Evolutionary conservation across 2,888 invertebrate species (phyloP), one percentile per base, ranked within the genome.

Genomic region (Mythimna pallens): DNA sequence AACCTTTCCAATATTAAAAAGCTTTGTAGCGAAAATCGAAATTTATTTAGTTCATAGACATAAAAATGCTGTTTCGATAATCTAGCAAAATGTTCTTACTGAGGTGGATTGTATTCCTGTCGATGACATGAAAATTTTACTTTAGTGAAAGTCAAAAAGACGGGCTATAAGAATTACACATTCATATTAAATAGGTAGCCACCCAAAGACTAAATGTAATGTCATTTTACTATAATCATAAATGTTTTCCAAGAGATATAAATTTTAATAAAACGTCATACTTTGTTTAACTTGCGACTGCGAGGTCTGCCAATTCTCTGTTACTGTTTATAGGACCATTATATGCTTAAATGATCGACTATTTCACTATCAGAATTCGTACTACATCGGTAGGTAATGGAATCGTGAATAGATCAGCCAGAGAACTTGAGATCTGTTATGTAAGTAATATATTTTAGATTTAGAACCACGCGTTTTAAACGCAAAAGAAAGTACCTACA

Each of bases 1-100:
- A 93, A 89, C 87, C 75, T 73, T 81, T 93, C 94, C 94, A 94
- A 93, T 63, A 64, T 63, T 61, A 72, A 86, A 84, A 85, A 78
- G 79, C 69, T 83, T 78, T 77, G 65, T 63, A 75, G 69, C 43
- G 47, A 73, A 78, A 78, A 80, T 84, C 64, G 73, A 73, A 61
- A 65, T 76, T 82, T 80, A 78, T 84, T 76, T 73, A 78, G 78
- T 80, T 82, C 72, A 80, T 62, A 80, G 52, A 72, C 52, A 63
- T 72, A 55, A 73, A 62, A 57, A 74, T 62, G 30, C 4, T 50
- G 62, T 70, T 69, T 66, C 55, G 17, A 65, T 63, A 34, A 52
- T 58, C 43, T 50, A 50, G n/a, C 34, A 43, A 43, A 55, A 52
- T 22, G 52, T 40, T 47, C 25, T 36, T 52, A 20, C 30, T 36